A percentile compares a stretch with the other conserved stretches of the same genome.
Evolutionary conservation across 35 echinoderm and acorn worm species (phyloP).

Genomic region (Antedon bifida): DNA sequence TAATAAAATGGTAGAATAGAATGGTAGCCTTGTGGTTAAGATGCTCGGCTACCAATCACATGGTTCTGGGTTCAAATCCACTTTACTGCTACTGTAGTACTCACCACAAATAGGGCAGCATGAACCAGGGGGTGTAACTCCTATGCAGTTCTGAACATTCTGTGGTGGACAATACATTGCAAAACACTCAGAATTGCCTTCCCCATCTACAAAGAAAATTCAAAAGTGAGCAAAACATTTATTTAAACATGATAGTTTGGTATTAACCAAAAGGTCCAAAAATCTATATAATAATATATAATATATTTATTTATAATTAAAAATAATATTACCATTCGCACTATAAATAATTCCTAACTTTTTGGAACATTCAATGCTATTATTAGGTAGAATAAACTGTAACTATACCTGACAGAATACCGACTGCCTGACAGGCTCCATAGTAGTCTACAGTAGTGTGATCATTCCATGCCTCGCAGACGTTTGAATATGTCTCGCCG

Average conservation of each 20-base stretch:
- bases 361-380: too few relatives aligned
- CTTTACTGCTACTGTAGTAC: too few relatives aligned
- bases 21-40: too few relatives aligned
- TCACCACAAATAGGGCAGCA: constrained; percentile 97
- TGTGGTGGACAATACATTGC: constrained; percentile 58
- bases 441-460: constrained; percentile 75
- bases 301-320: too few relatives aligned
- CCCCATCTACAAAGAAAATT: constrained; percentile 24
- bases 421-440: constrained; percentile 73
- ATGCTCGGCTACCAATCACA: too few relatives aligned
- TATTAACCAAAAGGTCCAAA: neutral
- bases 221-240: neutral
- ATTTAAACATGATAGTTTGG: neutral
- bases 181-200: constrained; percentile 35
- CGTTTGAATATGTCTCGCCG: constrained; percentile 72
- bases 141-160: constrained; percentile 40
- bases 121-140: constrained; percentile 76
- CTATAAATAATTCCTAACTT: too few relatives aligned
- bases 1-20: too few relatives aligned
- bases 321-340: too few relatives aligned
- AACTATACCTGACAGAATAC: constrained; percentile 48
- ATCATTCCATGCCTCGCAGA: constrained; percentile 77
- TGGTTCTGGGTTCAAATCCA: too few relatives aligned
- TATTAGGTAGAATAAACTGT: too few relatives aligned
- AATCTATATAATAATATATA: neutral